Evolutionary conservation across 2,888 invertebrate genomes (phyloP), one percentile per base, ranked within the genome.

Genomic region (Calliphora vomitoria): DNA sequence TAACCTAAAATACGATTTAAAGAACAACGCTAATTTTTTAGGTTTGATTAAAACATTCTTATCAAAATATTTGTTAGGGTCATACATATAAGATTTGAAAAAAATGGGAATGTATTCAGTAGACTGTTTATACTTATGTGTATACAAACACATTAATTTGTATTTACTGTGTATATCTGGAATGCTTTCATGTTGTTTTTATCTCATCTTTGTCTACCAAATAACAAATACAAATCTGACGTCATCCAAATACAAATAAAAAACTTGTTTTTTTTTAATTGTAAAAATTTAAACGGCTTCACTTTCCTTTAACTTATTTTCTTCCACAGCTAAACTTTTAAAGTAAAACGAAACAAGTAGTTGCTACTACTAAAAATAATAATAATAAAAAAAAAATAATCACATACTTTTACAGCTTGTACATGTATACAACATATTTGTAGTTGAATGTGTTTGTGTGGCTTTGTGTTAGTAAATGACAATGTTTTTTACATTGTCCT

Each of bases 401-500:
- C 13, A 44, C 44, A 13, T 4, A 44, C 4, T 44, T 44, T 44
- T 44, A 20, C 18, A 20, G 55, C 8, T 3, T 55, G 8, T 55
- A 3, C 10, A 20, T 18, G 4, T 55, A 10, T 55, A 8, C 20
- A 18, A 18, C 0, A 53, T 53, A 5, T 8, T n/a, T 53, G 15
- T 18, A 6, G 18, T 13, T 53, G 53, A 3, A 18, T n/a, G n/a
- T 53, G n/a, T 18, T 5, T 18, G 4, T 18, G 18, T 53, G 18
- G 3, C 5, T 58, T n/a, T 38, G 31, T 38, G 1, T 35, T 38
- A n/a, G 44, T 31, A 15, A 15, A 13, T 15, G 18, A 55, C 74
- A 74, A 82, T 31, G 1, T 82, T 5, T 64, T 82, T 74, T 74
- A 66, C 44, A 74, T 82, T 82, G 62, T 74, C 74, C 74, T 82